Base-by-base conservation (phyloP, 2,113 vertebrate species). In the Periophthalmodon schlosseri region DNA sequence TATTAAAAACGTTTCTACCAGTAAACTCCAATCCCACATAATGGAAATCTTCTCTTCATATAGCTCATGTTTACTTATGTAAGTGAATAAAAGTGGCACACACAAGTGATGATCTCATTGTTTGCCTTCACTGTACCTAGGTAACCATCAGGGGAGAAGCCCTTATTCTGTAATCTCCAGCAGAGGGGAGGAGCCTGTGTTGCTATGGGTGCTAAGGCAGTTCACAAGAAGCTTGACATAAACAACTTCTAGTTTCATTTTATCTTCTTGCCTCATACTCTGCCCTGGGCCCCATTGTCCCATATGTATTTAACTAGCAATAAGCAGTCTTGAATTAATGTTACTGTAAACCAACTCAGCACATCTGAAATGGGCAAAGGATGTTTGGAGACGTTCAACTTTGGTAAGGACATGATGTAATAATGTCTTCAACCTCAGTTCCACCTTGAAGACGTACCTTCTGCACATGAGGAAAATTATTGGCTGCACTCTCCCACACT, bases 391-490 rank as follows among this genome's bases (percentile, higher is more conserved):
- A 56, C 8, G n/a, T 28, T 60, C 24, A 28, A 28, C 13, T 34
- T 20, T 34, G 28, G 24, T 33, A 64, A 36, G 61, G 28, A 28
- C 61, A 11, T 36, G 16, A 39, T 39, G 33, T 36, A 20, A 64
- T 64, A 5, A 34, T 63, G 60, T 63, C 60, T 33, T 63, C 60
- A 33, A 34, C 60, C 34, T 39, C 34, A 69, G 64, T 72, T 82
- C 65, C 73, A 64, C 74, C 65, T 58, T 70, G 1, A 47, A 77
- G 84, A 78, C 76, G 58, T 68, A 44, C 24, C 16, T 63, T 73
- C 54, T 47, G 28, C 39, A 5, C 52, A 76, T 76, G 73, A 76
- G 68, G 75, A 44, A 78, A 68, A 79, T 78, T 63, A 79, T 50
- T 49, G 74, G 68, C 66, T 49, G 44, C 46, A 16, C 39, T 52